These are phyloP conservation scores for Momotus momota DNA, from an alignment of 2,797 vertebrate species.

Conservation along the genomic window DNA sequence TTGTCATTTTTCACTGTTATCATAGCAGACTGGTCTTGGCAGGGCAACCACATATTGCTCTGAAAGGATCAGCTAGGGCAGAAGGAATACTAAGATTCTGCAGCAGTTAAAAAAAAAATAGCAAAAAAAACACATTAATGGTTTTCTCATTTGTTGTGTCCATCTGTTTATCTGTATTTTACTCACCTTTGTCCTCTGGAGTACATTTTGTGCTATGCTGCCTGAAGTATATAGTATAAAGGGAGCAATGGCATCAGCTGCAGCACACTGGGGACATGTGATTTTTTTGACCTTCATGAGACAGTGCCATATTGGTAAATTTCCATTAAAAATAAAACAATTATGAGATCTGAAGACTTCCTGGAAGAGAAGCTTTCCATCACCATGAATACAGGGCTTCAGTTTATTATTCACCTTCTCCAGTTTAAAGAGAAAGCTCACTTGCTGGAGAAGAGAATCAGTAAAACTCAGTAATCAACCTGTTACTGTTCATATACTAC, in stretches of 20 bases:
- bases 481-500: background rate
- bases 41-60: background rate
- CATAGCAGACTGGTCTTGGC: background rate
- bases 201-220: background rate
- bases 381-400: background rate
- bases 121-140: background rate
- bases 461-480: background rate
- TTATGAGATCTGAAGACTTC: background rate
- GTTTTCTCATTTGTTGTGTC: constrained; percentile 17
- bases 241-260: background rate
- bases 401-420: background rate
- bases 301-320: background rate
- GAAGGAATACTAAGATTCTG: background rate
- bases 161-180: background rate
- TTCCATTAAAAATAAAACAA: background rate
- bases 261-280: background rate
- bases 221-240: background rate
- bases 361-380: background rate
- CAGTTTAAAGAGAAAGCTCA: background rate
- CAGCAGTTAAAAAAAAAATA: background rate
- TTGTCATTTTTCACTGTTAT: background rate
- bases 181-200: constrained; percentile 21
- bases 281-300: background rate
- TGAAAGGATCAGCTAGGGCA: background rate
- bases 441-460: background rate